Evolutionary conservation across 2,113 vertebrate species (phyloP).

Genomic region (Eulemur macaco): DNA sequence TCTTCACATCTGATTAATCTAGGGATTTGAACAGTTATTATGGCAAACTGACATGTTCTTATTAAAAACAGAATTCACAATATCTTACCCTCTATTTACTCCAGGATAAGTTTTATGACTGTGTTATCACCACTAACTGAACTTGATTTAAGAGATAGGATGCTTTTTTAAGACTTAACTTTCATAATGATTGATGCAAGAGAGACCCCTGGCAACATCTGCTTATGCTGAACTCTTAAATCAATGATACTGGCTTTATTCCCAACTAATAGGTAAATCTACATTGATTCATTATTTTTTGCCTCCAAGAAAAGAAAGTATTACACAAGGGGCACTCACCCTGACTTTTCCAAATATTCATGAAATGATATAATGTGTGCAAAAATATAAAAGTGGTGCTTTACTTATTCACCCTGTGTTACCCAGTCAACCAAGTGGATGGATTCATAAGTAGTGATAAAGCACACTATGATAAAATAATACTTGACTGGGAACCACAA

Average conservation of each 20-base stretch:
- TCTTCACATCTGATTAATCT: neutral
- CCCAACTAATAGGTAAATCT: constrained; percentile 16
- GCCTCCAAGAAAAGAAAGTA: neutral
- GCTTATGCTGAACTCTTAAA: constrained; percentile 36
- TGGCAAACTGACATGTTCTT: neutral
- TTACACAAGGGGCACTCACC: neutral
- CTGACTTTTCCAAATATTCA: constrained; percentile 26
- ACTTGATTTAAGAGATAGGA: constrained; percentile 41
- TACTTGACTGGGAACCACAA: neutral
- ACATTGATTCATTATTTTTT: neutral
- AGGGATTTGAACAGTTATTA: constrained; percentile 9
- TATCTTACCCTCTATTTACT: neutral
- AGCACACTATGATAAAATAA: neutral
- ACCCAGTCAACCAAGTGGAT: neutral
- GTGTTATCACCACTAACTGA: neutral
- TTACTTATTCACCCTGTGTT: neutral
- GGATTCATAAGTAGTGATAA: neutral
- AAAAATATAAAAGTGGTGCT: neutral
- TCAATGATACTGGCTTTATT: neutral
- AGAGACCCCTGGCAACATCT: constrained; percentile 42
- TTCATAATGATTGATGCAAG: constrained; percentile 54
- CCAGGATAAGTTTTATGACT: constrained; percentile 34
- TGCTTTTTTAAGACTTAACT: neutral
- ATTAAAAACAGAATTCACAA: neutral
- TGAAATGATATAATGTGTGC: constrained; percentile 20